Conservation (phyloP, 1,140 invertebrate species). For the Luehdorfia chinensis region DNA sequence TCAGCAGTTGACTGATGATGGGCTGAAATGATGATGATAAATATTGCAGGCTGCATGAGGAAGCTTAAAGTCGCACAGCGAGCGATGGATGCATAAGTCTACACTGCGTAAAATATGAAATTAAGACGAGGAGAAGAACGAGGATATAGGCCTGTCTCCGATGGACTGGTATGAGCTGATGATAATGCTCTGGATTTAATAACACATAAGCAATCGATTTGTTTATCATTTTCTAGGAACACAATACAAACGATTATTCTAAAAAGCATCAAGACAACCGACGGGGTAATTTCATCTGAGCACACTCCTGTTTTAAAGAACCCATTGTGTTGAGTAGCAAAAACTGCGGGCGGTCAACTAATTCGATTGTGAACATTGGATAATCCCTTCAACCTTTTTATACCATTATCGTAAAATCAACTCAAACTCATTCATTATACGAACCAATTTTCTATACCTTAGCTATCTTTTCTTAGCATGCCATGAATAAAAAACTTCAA, state of each 20-base stretch:
- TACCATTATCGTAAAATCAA: conserved; percentile 21
- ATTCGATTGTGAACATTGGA: conserved; percentile 47
- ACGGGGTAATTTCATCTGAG: conserved; percentile 40
- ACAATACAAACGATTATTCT: conserved; percentile 35
- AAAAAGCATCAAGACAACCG: conserved; percentile 28
- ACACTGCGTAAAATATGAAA: too few species aligned
- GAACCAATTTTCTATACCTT: conserved; percentile 14
- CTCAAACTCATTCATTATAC: not conserved
- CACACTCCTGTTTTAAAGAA: conserved; percentile 43
- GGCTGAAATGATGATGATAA: too few species aligned
- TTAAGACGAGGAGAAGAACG: too few species aligned
- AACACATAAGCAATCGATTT: too few species aligned
- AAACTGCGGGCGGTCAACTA: conserved; percentile 66
- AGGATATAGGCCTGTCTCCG: too few species aligned
- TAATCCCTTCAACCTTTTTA: conserved; percentile 27
- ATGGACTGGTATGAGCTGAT: too few species aligned
- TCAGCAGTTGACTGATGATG: too few species aligned
- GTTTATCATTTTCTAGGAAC: too few species aligned
- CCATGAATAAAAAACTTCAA: conserved; percentile 1
- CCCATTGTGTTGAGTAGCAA: conserved; percentile 64
- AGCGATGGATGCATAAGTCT: too few species aligned
- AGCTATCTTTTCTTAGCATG: not conserved
- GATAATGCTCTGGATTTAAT: too few species aligned
- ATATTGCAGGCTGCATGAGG: too few species aligned
- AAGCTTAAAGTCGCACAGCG: too few species aligned